Evolutionary conservation across 2,113 vertebrate species (phyloP), one percentile per base, ranked within the genome.

Genomic region (Poecile atricapillus): DNA sequence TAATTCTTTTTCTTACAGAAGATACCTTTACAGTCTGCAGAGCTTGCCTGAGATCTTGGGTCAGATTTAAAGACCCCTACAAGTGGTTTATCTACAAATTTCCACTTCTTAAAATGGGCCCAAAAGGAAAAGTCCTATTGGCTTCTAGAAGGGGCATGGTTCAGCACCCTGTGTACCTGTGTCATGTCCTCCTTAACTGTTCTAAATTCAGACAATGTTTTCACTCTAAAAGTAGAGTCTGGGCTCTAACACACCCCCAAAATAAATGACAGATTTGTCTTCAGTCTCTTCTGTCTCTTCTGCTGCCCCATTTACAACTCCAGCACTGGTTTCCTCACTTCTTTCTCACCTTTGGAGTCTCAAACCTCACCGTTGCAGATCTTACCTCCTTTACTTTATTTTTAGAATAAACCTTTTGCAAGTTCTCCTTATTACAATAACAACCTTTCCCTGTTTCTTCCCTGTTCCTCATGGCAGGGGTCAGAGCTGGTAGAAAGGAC

Each of bases 241-340:
- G 62, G 55, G 59, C 70, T 96, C 53, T 87, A 92, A 87, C 93
- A 90, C 82, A 63, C 64, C 52, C 50, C 35, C 28, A 1, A 90
- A 93, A 90, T 93, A 95, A 84, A 95, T 92, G 94, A 92, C 96
- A 96, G 88, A 16, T 90, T 79, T 68, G 59, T 95, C 65, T 91
- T 96, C 90, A 71, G 69, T 49, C 80, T 90, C 67, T 77, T 89
- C 81, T 87, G 41, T 52, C 58, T 89, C 41, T 90, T 90, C 73
- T 92, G 85, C 53, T 94, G 95, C 65, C 69, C 90, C 69, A 94
- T 82, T 95, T 93, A 93, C 94, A 95, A 28, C 85, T 95, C 43
- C n/a, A 74, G 64, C 39, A 64, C 69, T 87, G 56, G 11, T 60
- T 89, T 92, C 60, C 31, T 90, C 90, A 49, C 68, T 78, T 62